Evolutionary conservation across 2,797 vertebrate species (phyloP), one percentile per base, ranked within the genome.

Genomic region (Alauda arvensis): DNA sequence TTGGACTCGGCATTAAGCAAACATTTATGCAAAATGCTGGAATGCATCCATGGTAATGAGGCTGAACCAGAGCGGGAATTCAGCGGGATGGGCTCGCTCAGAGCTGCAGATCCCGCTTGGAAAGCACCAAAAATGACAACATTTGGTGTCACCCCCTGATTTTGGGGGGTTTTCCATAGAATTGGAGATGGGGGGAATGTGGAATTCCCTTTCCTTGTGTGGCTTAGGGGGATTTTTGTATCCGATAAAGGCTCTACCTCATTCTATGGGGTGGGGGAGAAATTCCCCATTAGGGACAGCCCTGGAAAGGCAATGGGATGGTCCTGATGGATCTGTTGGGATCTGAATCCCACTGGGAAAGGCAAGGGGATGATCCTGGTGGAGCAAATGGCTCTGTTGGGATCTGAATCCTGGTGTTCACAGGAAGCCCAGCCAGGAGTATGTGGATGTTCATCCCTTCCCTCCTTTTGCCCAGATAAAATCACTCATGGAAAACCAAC

Each of bases 311-410:
- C 18, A 14, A 18, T 45, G 31, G 53, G 42, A 5, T 12, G 33
- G 57, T 39, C 43, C 69, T 3, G 0, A 17, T 8, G 9, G 6
- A 8, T 57, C 21, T 0, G 0, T 4, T 1, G 17, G 43, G 26
- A 31, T 25, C 49, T 3, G 21, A 42, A 52, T 68, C 37, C 12
- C 1, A 0, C 12, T 4, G 10, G 39, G 43, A 63, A 37, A 37
- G 37, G 37, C 37, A 37, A 37, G 10, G 37, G 29, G 10, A 11
- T 17, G 5, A 56, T 34, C n/a, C n/a, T 7, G 11, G 11, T 45
- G 23, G 17, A 42, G 40, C 16, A 42, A 42, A 42, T 8, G 6
- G 19, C 25, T 45, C 20, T 0, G 0, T 3, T 1, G 52, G 40
- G 19, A 34, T 29, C 12, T 2, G 3, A 51, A 56, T 66, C 28